Base-by-base conservation (phyloP, 2,113 vertebrate species). In the Maccullochella peelii region DNA sequence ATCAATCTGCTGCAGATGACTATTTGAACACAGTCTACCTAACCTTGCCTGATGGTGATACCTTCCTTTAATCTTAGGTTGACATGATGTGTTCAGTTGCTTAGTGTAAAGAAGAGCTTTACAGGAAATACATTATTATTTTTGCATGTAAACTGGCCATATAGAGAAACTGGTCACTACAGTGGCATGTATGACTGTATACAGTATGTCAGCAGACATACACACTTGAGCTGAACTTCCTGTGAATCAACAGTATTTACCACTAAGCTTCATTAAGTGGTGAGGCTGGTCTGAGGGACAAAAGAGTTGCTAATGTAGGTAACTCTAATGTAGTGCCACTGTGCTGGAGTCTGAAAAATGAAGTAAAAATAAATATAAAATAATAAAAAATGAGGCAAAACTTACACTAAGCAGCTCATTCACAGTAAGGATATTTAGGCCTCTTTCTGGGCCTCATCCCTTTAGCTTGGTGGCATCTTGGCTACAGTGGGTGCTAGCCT, bases 1-100 rank as follows among this genome's bases (percentile, higher is more conserved):
- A 15, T 25, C 40, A 47, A 84, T 86, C 57, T 75, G 16, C 36
- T 47, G 20, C 63, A 9, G 33, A 76, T 49, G 8, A 61, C 8
- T 25, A 15, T 23, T 44, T 47, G 8, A 54, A 47, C 30, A 33
- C 66, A 36, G 7, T 38, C 47, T 50, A 8, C 1, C 4, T 16
- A 8, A 57, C 52, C 27, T 55, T 40, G 33, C 8, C 21, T 65
- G 30, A 33, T 57, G 3, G 7, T 33, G 68, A 77, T 38, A 27
- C 16, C 10, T 75, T 33, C 44, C 5, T n/a, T 2, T 16, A 40
- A 59, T 68, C 18, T 67, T 30, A 40, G 7, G 0, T 14, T 44
- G 21, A 61, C 16, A 4, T 6, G 14, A 36, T 65, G 40, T 14
- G 36, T 27, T 79, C 52, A 58, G 2, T 5, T 20, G 23, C 55